Conservation (phyloP, 1,140 invertebrate genomes). For the Plodia interpunctella region DNA sequence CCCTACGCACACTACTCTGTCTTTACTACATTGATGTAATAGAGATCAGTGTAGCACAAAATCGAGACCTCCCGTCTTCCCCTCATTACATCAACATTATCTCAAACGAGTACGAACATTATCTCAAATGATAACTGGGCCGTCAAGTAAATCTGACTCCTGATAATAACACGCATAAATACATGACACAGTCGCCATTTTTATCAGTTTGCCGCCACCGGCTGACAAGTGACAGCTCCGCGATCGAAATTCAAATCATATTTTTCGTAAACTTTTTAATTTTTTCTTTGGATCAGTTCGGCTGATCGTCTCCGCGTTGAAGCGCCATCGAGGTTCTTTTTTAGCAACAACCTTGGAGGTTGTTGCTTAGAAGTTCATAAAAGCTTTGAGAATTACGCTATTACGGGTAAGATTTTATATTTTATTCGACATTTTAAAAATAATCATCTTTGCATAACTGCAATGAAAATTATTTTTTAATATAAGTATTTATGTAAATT, state of each 20-base stretch:
- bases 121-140: slow-evolving; percentile 41
- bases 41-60: not conserved
- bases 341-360: slow-evolving; percentile 70
- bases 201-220: slow-evolving; percentile 50
- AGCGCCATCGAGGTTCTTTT: slow-evolving; percentile 21
- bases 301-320: slow-evolving; percentile 35
- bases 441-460: not conserved
- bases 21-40: not conserved
- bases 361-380: slow-evolving; percentile 67
- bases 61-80: not conserved
- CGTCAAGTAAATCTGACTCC: slow-evolving; percentile 33
- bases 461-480: too few species aligned
- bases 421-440: slow-evolving; percentile 12
- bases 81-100: slow-evolving; percentile 29
- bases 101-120: slow-evolving; percentile 32
- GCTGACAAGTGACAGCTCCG: slow-evolving; percentile 29
- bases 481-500: too few species aligned
- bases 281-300: slow-evolving; percentile 31
- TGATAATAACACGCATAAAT: slow-evolving; percentile 60
- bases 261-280: slow-evolving; percentile 14
- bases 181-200: slow-evolving; percentile 21
- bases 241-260: not conserved
- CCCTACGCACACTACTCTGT: too few species aligned
- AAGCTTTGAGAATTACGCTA: slow-evolving; percentile 77
- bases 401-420: slow-evolving; percentile 53